Evolutionary conservation across 2,888 invertebrate species (phyloP), one percentile per base, ranked within the genome.

Genomic region (Labia minor): DNA sequence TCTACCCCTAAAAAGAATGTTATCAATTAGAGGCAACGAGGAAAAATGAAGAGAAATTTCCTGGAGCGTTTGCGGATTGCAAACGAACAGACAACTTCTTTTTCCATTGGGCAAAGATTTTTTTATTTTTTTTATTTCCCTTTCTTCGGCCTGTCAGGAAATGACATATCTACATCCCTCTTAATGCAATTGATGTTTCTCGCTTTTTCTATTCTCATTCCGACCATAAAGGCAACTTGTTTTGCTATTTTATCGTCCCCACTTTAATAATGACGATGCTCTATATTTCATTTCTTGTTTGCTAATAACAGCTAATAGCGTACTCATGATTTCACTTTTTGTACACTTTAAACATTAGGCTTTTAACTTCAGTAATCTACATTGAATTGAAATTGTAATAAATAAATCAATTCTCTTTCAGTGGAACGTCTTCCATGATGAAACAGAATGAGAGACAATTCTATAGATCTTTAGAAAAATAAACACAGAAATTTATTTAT

Each of bases 201-300:
- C 49, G 49, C 49, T 49, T 49, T 49, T 49, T 49, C 49, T 49
- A 49, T 49, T 49, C 49, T 49, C 49, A 49, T 49, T 49, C 49
- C 49, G n/a, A 49, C 49, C 49, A 49, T 49, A 49, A 49, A 49
- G 49, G 49, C 49, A 49, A 49, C 49, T 49, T 49, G 49, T 49
- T 49, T 49, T 49, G 49, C 49, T 49, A 49, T 49, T 49, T 49
- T 49, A 49, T 49, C 49, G 49, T 49, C 4, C n/a, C 49, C n/a
- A 49, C 49, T 49, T 49, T 49, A 49, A 49, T 49, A 49, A 49
- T 49, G 49, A 49, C 49, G n/a, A 49, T 14, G 49, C 49, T 49
- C 49, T 49, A 2, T 49, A 49, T 49, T 49, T 10, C 49, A 49
- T 49, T 16, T 49, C 49, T 49, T 49, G 49, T 49, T 49, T 49